Conservation (phyloP, 2,888 invertebrate genomes). For the Epinotia demarniana region DNA sequence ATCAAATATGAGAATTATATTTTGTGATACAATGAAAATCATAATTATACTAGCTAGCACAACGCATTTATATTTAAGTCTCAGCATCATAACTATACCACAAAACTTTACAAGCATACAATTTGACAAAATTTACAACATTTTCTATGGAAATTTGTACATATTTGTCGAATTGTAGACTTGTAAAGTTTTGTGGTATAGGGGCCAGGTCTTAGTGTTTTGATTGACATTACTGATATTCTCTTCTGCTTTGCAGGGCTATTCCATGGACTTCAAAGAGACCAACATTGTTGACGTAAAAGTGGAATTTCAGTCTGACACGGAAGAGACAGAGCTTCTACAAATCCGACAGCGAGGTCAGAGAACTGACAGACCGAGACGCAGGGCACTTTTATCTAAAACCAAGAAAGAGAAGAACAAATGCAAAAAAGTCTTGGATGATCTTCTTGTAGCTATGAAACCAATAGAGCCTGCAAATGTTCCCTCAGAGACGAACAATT, state of each 20-base stretch:
- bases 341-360: slow-evolving; percentile 65
- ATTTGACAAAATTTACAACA: too few species aligned
- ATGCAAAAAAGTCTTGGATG: slow-evolving; percentile 67
- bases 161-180: too few species aligned
- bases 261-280: slow-evolving; percentile 47
- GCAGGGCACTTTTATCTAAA: slow-evolving; percentile 48
- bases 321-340: slow-evolving; percentile 53
- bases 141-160: too few species aligned
- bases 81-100: too few species aligned
- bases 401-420: slow-evolving; percentile 54
- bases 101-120: too few species aligned
- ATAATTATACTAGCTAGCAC: slow-evolving; percentile 17
- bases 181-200: too few species aligned
- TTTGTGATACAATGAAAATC: not conserved
- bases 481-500: slow-evolving; percentile 51
- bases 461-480: slow-evolving; percentile 58
- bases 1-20: too few species aligned
- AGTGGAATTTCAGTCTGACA: slow-evolving; percentile 60
- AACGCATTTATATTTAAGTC: too few species aligned
- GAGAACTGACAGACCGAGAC: slow-evolving; percentile 67
- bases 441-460: slow-evolving; percentile 67
- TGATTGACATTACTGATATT: slow-evolving; percentile 2
- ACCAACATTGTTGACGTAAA: slow-evolving; percentile 56
- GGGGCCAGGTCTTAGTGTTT: not conserved
- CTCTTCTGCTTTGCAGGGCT: slow-evolving; percentile 50